Evolutionary conservation across 2,888 invertebrate genomes (phyloP).

Genomic region (Cephus sareptanus): DNA sequence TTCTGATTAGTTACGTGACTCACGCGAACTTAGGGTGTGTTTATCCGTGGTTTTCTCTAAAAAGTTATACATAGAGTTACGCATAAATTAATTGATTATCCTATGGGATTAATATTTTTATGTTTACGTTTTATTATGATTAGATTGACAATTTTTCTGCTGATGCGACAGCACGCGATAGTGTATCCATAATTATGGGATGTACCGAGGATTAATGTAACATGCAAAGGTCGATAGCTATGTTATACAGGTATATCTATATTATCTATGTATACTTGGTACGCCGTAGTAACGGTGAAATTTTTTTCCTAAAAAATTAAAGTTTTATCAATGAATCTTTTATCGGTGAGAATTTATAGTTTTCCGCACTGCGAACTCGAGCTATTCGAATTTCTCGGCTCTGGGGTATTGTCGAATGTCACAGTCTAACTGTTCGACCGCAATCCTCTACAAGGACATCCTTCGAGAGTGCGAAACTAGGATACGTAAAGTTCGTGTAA

Average conservation of each 20-base stretch:
- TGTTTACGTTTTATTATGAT: conserved; percentile 21
- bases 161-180: not conserved
- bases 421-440: not conserved
- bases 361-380: not conserved
- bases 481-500: not conserved
- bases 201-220: not conserved
- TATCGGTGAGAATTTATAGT: not conserved
- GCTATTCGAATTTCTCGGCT: not conserved
- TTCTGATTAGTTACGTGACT: conserved; percentile 31
- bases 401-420: not conserved
- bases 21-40: conserved; percentile 18
- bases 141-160: not conserved
- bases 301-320: not conserved
- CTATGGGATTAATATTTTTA: not conserved
- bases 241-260: not conserved
- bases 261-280: not conserved
- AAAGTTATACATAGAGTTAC: not conserved
- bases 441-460: not conserved
- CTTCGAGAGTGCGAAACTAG: not conserved
- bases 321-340: not conserved
- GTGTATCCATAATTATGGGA: not conserved
- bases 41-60: not conserved
- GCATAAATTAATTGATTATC: conserved; percentile 32
- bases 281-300: not conserved
- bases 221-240: not conserved